A percentile compares a stretch with the other conserved stretches of the same genome.
Evolutionary conservation across 2,797 vertebrate genomes (phyloP).

Genomic region (Acanthornis magna): DNA sequence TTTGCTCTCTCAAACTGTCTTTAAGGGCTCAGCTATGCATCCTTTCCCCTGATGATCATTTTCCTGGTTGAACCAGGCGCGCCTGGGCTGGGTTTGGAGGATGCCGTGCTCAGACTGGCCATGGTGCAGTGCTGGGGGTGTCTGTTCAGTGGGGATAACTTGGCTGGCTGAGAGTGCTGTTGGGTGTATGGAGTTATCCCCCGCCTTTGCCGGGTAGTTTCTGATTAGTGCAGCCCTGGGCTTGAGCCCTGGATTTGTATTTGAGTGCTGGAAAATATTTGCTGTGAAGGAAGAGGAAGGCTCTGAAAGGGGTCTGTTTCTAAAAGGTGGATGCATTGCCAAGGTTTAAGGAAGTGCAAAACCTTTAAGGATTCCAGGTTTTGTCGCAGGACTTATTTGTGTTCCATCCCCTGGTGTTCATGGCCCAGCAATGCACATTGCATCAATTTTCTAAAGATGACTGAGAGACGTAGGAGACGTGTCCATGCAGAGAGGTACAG

Average conservation of each 20-base stretch:
- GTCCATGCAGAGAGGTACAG: not conserved
- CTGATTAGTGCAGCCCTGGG: not conserved
- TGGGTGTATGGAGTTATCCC: not conserved
- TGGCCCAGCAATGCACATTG: no score
- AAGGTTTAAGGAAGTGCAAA: not conserved
- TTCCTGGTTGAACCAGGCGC: not conserved
- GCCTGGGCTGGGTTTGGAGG: not conserved
- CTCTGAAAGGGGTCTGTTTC: not conserved
- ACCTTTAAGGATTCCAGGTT: not conserved
- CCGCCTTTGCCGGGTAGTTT: not conserved
- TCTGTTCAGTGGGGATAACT: not conserved
- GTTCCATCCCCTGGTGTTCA: not conserved
- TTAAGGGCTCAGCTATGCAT: not conserved
- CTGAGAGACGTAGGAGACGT: not conserved
- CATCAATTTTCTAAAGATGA: not conserved
- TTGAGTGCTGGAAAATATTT: not conserved
- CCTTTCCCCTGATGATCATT: fast-evolving
- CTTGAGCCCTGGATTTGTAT: not conserved
- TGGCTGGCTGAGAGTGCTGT: fast-evolving
- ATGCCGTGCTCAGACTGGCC: not conserved
- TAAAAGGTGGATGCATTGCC: not conserved
- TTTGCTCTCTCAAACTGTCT: not conserved
- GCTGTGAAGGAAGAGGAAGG: not conserved
- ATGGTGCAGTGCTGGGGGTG: not conserved
- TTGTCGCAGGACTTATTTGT: not conserved